Base-by-base conservation (phyloP, 1,140 invertebrate genomes). In the Varroa destructor region DNA sequence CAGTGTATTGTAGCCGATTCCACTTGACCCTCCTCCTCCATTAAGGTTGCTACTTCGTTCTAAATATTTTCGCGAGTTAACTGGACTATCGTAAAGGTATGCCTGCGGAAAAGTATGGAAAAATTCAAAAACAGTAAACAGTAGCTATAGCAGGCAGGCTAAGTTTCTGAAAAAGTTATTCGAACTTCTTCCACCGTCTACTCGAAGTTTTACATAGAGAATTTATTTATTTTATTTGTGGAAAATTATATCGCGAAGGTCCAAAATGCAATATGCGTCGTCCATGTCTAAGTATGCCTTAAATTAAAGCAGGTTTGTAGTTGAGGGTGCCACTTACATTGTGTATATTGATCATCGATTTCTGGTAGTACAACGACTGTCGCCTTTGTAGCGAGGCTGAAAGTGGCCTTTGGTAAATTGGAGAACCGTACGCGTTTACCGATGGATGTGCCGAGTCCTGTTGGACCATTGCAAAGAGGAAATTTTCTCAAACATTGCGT, bases 271-370 rank as follows among this genome's bases (percentile, higher is more conserved):
- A 25, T 25, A 25, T 25, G 25, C 25, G 25, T 25, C 25, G 25
- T 25, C 25, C 25, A 25, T 25, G 25, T 25, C 25, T 25, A 25
- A 25, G 25, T 25, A 25, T 25, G 25, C 25, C 25, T 25, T 25
- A 25, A 25, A 25, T 25, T 25, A 25, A 25, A 25, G 25, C 25
- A 25, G 25, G 25, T 25, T 25, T 25, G 46, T 37, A n/a, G 8
- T 14, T 8, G 12, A 46, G 12, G 12, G 40, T 6, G 4, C 6
- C 25, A 67, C 61, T 67, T 37, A 67, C 61, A 46, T 67, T 67
- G 61, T 67, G 61, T 14, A 67, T 40, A 37, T 67, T 46, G 40
- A 67, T 46, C 61, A 67, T 67, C 61, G 61, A 67, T 37, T 67
- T 67, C 37, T 67, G 61, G 36, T 67, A 67, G 46, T 67, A 67